phyloP scores from a whole-genome alignment of 2,888 invertebrate genomes.

The Monochamus alternatus region DNA sequence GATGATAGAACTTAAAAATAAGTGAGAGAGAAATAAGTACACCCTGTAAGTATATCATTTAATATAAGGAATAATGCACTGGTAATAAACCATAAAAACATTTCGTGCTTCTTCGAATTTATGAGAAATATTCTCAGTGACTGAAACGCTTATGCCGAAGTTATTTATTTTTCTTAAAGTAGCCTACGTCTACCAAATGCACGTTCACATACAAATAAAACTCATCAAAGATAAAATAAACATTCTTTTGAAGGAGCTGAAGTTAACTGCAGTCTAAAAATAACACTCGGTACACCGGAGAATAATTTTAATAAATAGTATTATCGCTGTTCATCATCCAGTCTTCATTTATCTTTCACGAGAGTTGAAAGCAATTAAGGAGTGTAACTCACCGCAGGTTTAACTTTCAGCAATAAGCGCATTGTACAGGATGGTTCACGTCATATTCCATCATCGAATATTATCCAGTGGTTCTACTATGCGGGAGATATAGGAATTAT shows the following conservation, averaged over 20 bases:
- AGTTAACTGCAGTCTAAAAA: constrained; percentile 11
- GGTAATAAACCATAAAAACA: not conserved
- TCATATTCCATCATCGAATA: not conserved
- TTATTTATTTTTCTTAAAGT: not conserved
- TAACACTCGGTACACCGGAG: not conserved
- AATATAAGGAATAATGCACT: too few relatives aligned
- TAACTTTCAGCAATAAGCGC: constrained; percentile 16
- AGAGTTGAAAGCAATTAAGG: constrained; percentile 31
- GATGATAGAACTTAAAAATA: too few relatives aligned
- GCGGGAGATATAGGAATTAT: too few relatives aligned
- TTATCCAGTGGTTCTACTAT: too few relatives aligned
- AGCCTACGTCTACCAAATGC: not conserved
- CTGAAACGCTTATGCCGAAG: not conserved
- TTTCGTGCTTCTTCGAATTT: not conserved
- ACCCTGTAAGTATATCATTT: too few relatives aligned
- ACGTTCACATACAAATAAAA: constrained; percentile 15
- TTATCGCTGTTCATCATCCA: constrained; percentile 22
- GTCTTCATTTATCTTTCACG: constrained; percentile 9
- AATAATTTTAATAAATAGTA: constrained; percentile 21
- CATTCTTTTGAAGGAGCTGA: not conserved
- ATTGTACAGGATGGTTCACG: not conserved
- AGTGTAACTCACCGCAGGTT: constrained; percentile 12
- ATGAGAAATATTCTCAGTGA: not conserved
- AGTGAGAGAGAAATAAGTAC: not conserved
- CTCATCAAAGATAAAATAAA: not conserved